Evolutionary conservation across 1,140 invertebrate genomes (phyloP), one percentile per base, ranked within the genome.

Genomic region (Lordiphosa collinella): DNA sequence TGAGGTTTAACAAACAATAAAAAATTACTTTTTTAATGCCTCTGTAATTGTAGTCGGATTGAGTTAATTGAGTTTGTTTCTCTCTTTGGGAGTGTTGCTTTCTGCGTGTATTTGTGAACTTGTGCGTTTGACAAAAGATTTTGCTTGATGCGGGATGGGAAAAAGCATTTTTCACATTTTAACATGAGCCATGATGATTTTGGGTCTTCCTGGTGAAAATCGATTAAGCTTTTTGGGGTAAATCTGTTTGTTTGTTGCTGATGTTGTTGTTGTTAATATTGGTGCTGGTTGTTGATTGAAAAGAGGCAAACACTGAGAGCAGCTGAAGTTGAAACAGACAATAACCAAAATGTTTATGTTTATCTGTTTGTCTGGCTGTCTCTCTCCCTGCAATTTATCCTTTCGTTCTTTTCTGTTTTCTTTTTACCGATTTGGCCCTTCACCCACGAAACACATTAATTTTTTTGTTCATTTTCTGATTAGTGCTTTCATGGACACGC

Each of bases 1-100:
- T 50, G 66, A 40, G 35, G 61, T 50, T 69, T 69, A 60, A 68
- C 58, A 68, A 69, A 69, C 65, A 69, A 69, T 69, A 69, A 69
- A 61, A 69, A 69, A 69, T 65, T 69, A 69, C 65, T 59, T 65
- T 65, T 65, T 69, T 69, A 65, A 69, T 69, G 65, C 65, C 35
- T 52, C 22, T 3, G 11, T 25, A 44, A 11, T 44, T 44, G 22
- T 29, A 44, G 22, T 5, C 6, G 13, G 37, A 40, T 29, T 44
- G 22, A 44, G 41, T 29, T 11, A 22, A 13, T 44, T 43, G 36
- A 48, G 49, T 66, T 43, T 48, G 14, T 2, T 18, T 18, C 18
- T 18, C 14, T 31, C 9, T 11, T 11, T 47, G 38, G 7, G 44
- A n/a, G n/a, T n/a, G n/a, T n/a, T n/a, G n/a, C n/a, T n/a, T n/a